Conservation (phyloP, 2,797 vertebrate species). For the Clarias platycephalus region DNA sequence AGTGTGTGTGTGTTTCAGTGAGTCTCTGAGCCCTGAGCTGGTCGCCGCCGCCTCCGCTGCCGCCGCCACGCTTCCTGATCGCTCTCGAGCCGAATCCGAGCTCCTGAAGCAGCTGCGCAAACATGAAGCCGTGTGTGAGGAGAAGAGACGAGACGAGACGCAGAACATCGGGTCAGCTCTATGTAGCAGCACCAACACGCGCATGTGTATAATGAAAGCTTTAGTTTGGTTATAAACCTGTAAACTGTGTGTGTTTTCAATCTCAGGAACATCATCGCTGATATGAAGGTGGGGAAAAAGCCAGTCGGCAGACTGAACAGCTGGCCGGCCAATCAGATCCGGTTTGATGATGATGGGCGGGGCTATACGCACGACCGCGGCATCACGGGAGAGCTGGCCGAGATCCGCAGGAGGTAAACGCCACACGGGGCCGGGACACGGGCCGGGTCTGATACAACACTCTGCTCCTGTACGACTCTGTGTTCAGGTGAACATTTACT, state of each 20-base stretch:
- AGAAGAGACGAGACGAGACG: slow-evolving; percentile 68
- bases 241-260: too few species aligned
- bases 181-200: background rate
- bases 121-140: slow-evolving; percentile 76
- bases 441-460: background rate
- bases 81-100: slow-evolving; percentile 78
- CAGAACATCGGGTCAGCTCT: slow-evolving; percentile 75
- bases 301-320: slow-evolving; percentile 39
- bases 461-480: background rate
- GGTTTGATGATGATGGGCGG: slow-evolving; percentile 78
- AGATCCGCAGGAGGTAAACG: slow-evolving; percentile 68
- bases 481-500: background rate
- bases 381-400: slow-evolving; percentile 57
- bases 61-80: slow-evolving; percentile 80
- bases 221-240: background rate
- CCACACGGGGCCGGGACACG: background rate
- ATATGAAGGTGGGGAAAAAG: slow-evolving; percentile 82
- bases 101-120: slow-evolving; percentile 81
- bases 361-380: slow-evolving; percentile 58
- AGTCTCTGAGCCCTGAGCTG: slow-evolving; percentile 74
- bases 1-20: slow-evolving; percentile 54
- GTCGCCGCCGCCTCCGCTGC: slow-evolving; percentile 83
- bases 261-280: slow-evolving; percentile 79
- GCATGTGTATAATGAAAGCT: background rate
- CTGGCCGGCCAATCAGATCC: slow-evolving; percentile 69